Percentiles rank a stretch among this genome's conserved stretches.
phyloP scores from a whole-genome alignment of 2,113 vertebrate genomes.

The Stegostoma tigrinum region DNA sequence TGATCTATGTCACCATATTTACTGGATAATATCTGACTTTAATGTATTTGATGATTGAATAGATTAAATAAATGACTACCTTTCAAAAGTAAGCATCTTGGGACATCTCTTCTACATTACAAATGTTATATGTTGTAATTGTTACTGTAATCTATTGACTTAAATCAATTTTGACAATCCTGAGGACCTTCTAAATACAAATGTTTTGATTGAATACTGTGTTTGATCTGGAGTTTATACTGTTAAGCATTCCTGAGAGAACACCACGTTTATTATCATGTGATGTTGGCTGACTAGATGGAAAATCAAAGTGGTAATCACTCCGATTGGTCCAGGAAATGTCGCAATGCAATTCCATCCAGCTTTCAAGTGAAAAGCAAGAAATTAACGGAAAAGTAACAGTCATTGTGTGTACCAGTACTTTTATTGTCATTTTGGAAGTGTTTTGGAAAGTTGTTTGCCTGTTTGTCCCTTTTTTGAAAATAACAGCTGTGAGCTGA shows the following conservation, averaged over 20 bases:
- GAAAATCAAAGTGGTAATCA: conserved; percentile 24
- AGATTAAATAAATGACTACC: background rate
- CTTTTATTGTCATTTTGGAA: background rate
- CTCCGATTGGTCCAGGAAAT: background rate
- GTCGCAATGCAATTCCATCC: background rate
- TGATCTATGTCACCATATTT: background rate
- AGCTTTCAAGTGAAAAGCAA: background rate
- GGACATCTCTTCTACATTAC: background rate
- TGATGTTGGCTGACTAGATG: background rate
- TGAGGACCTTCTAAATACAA: background rate
- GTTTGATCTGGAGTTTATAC: background rate
- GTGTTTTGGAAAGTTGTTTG: background rate
- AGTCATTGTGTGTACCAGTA: background rate
- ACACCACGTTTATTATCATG: background rate
- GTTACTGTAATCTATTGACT: background rate
- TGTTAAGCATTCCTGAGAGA: background rate
- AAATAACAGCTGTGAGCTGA: background rate
- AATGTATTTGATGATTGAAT: no score
- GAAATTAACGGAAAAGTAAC: background rate
- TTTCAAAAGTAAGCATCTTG: background rate
- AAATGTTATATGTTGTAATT: background rate
- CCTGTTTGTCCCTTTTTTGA: background rate
- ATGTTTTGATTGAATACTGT: background rate
- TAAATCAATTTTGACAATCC: background rate
- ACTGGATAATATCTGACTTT: background rate